Evolutionary conservation across 1,140 invertebrate species (phyloP).

Genomic region (Phocides pigmalion): DNA sequence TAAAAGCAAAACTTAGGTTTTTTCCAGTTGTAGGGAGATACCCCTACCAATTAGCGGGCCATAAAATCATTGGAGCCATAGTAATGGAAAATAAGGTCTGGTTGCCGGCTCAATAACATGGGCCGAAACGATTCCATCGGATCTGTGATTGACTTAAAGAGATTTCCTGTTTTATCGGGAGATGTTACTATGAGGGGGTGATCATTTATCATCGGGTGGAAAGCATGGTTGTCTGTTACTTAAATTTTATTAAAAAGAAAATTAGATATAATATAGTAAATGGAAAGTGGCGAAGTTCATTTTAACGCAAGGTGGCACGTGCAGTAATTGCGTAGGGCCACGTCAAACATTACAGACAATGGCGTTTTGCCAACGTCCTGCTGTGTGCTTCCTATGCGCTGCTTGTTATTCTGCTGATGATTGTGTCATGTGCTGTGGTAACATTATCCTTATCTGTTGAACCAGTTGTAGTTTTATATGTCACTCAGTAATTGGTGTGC

Average conservation of each 20-base stretch:
- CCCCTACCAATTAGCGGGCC: too few relatives aligned
- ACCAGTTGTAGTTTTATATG: slow-evolving; percentile 21
- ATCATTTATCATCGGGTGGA: too few relatives aligned
- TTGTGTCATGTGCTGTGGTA: slow-evolving; percentile 7
- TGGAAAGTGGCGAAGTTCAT: background rate
- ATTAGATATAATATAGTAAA: background rate
- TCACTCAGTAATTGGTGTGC: slow-evolving; percentile 16
- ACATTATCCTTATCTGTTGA: slow-evolving; percentile 24
- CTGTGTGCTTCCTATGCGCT: slow-evolving; percentile 15
- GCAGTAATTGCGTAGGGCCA: background rate
- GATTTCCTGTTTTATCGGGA: too few relatives aligned
- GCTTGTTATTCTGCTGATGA: slow-evolving; percentile 8
- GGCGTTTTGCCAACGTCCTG: slow-evolving; percentile 18
- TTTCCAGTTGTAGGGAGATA: too few relatives aligned
- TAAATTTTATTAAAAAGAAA: background rate
- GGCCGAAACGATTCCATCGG: too few relatives aligned
- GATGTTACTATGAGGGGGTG: too few relatives aligned
- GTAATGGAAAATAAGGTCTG: too few relatives aligned
- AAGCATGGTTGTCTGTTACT: too few relatives aligned
- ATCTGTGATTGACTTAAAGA: too few relatives aligned
- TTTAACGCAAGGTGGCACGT: background rate
- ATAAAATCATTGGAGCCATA: too few relatives aligned
- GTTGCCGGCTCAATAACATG: too few relatives aligned
- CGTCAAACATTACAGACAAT: background rate
- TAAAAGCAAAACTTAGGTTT: too few relatives aligned